Percentiles rank a stretch among this genome's conserved stretches.
Conservation (phyloP, 2,113 vertebrate species). For the Tragelaphus strepsiceros region DNA sequence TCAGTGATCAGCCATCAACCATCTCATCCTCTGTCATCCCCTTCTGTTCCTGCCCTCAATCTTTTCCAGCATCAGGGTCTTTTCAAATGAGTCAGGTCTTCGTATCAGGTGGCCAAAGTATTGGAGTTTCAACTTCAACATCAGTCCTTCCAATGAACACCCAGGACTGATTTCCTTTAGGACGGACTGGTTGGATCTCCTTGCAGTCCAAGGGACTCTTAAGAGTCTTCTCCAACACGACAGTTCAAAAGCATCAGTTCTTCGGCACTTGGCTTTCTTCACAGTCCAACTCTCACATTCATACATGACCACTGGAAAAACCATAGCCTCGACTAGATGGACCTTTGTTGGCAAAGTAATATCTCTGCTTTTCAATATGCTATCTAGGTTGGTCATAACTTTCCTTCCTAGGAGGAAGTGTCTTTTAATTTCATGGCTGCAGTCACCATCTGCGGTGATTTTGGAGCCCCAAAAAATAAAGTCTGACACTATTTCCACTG, state of each 20-base stretch:
- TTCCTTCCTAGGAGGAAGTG: neutral
- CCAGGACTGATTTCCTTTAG: neutral
- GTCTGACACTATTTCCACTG: neutral
- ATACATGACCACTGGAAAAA: neutral
- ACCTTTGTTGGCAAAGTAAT: neutral
- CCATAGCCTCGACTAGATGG: neutral
- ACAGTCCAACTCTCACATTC: neutral
- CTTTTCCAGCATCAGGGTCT: neutral
- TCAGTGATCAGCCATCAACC: neutral
- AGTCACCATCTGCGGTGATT: neutral
- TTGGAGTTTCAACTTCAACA: neutral
- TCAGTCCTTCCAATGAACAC: neutral
- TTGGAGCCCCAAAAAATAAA: too few species aligned
- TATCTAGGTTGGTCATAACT: neutral
- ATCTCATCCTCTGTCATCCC: neutral
- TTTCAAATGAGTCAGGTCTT: neutral
- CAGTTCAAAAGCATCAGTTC: neutral
- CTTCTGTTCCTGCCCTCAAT: neutral
- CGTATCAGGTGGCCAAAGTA: neutral
- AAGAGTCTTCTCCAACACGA: neutral
- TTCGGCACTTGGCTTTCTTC: fast-evolving
- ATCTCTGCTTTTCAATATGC: neutral
- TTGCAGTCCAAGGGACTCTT: neutral
- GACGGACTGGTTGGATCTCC: neutral
- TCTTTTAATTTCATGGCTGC: neutral